Evolutionary conservation across 2,797 vertebrate genomes (phyloP), one percentile per base, ranked within the genome.

Genomic region (Tenualosa ilisha): DNA sequence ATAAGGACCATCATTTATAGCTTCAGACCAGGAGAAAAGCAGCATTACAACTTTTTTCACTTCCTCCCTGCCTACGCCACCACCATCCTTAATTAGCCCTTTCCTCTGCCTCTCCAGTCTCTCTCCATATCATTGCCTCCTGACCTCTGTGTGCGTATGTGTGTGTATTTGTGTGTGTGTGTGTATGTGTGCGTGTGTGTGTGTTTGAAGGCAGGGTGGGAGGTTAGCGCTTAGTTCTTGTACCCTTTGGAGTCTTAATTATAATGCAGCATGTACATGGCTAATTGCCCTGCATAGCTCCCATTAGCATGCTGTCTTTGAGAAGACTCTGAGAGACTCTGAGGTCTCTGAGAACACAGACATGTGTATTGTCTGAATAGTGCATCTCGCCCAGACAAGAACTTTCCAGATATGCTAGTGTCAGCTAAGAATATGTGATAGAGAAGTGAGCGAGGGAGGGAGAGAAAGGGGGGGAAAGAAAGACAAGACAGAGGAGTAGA

Each of bases 281-380:
- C 93, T 94, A 95, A 95, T 96, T 95, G 94, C 92, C 90, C 89
- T 68, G 90, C 89, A 91, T 91, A 61, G 84, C 84, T 81, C 92
- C 92, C 85, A 87, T 93, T 92, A 91, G 85, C 86, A 90, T 90
- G 43, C 92, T 87, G 93, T 94, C 94, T 93, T 81, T 86, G 81
- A n/a, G n/a, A n/a, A n/a, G n/a, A n/a, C n/a, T n/a, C n/a, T n/a
- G n/a, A n/a, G n/a, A n/a, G n/a, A n/a, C n/a, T n/a, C n/a, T n/a
- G 82, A 87, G 72, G 88, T 95, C 92, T 92, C 81, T 7, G 84
- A 86, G 88, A 92, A 94, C 91, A 93, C 82, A 89, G 72, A 84
- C 8, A 59, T 89, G 92, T 94, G 91, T 92, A 93, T 92, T 90
- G 88, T 72, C 31, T 40, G 26, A 72, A 72, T 72, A 72, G 40